Conservation (phyloP, 1,140 invertebrate species). For the Drosophila kepulauana region DNA sequence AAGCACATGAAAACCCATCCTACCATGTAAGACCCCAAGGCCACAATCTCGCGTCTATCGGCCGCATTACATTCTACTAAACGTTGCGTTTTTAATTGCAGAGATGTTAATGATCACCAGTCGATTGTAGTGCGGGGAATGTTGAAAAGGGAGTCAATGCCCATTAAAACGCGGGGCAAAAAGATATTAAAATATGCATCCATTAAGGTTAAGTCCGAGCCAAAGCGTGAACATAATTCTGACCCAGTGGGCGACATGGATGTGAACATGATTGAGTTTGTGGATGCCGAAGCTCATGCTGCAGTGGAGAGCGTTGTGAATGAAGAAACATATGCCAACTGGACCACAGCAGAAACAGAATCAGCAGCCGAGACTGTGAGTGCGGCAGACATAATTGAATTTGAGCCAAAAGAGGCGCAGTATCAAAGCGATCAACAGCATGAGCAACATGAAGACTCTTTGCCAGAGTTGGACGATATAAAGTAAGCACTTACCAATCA, state of each 20-base stretch:
- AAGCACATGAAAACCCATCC: conserved; percentile 63
- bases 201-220: conserved; percentile 25
- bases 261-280: conserved; percentile 42
- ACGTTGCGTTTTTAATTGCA: conserved; percentile 26
- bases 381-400: conserved; percentile 55
- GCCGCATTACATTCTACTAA: neutral
- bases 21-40: conserved; percentile 45
- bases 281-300: conserved; percentile 23
- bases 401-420: conserved; percentile 45
- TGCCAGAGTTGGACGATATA: conserved; percentile 6
- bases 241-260: conserved; percentile 14
- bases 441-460: conserved; percentile 3
- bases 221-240: neutral
- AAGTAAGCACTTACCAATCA: neutral
- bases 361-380: conserved; percentile 37
- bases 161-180: neutral
- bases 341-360: conserved; percentile 28
- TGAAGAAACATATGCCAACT: conserved; percentile 43
- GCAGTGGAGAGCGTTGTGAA: conserved; percentile 34
- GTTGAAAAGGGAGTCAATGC: conserved; percentile 38
- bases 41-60: neutral
- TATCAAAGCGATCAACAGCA: conserved; percentile 18
- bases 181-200: conserved; percentile 24
- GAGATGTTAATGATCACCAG: conserved; percentile 55
- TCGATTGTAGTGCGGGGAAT: conserved; percentile 53